phyloP scores from a whole-genome alignment of 2,888 invertebrate species.

The Hyppa rectilinea region DNA sequence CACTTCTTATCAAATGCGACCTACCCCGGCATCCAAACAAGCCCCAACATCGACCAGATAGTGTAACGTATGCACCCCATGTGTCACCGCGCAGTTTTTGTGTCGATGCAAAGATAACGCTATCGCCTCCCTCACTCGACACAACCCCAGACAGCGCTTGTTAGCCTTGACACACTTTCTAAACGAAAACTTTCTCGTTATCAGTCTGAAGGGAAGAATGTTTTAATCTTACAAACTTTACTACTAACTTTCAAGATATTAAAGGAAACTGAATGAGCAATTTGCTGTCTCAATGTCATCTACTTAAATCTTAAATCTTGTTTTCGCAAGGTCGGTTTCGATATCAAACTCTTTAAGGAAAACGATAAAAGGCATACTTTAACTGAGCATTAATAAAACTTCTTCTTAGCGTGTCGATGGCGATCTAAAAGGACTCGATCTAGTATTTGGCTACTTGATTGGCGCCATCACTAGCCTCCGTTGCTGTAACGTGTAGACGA shows the following conservation, averaged over 20 bases:
- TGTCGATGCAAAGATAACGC: conserved; percentile 22
- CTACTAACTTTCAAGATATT: neutral
- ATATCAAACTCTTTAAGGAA: too few species aligned
- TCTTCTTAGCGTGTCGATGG: too few species aligned
- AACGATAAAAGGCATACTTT: too few species aligned
- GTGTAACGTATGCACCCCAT: conserved; percentile 5
- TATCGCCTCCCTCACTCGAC: conserved; percentile 33
- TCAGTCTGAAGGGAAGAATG: neutral
- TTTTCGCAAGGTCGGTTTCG: too few species aligned
- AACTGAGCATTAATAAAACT: too few species aligned
- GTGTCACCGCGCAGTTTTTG: conserved; percentile 40
- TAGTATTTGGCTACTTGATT: too few species aligned
- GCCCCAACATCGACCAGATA: conserved; percentile 17
- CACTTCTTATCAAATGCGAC: neutral
- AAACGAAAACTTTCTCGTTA: conserved; percentile 14
- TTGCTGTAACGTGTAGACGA: too few species aligned
- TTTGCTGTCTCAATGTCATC: neutral
- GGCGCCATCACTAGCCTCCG: too few species aligned
- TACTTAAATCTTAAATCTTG: too few species aligned
- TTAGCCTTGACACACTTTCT: conserved; percentile 42
- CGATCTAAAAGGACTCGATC: too few species aligned
- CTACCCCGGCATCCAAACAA: conserved; percentile 1
- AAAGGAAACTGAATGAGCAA: neutral
- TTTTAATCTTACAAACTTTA: conserved; percentile 30
- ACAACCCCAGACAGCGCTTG: conserved; percentile 7